Evolutionary conservation across 2,113 vertebrate species (phyloP).

Genomic region (Lontra canadensis): DNA sequence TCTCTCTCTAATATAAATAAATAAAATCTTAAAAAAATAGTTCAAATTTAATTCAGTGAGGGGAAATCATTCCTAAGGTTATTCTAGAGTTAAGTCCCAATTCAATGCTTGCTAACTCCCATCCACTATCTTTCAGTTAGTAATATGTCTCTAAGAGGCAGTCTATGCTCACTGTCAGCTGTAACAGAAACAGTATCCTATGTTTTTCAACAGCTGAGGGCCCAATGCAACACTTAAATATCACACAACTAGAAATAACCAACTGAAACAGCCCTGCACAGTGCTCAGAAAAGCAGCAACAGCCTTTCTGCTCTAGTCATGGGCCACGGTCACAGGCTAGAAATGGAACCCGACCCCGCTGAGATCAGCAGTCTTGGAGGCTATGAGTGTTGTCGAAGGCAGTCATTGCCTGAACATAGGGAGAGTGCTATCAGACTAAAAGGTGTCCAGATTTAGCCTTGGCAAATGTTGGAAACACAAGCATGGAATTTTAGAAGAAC

Average conservation of each 20-base stretch:
- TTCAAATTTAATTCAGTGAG: slow-evolving; percentile 18
- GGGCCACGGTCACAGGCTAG: background rate
- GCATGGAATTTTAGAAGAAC: background rate
- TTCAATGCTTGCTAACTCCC: background rate
- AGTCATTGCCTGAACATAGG: background rate
- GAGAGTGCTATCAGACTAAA: background rate
- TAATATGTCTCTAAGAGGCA: background rate
- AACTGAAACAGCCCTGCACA: background rate
- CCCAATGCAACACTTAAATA: background rate
- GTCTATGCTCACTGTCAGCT: background rate
- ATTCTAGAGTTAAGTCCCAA: background rate
- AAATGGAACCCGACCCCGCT: background rate
- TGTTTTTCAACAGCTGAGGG: slow-evolving; percentile 43
- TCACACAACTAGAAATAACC: slow-evolving; percentile 37
- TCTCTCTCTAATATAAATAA: too few relatives aligned
- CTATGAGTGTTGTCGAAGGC: background rate
- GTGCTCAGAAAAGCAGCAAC: background rate
- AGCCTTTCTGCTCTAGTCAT: background rate
- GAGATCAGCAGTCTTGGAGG: background rate
- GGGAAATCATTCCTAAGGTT: slow-evolving; percentile 2
- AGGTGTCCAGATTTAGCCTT: background rate
- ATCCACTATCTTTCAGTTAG: background rate
- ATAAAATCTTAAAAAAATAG: background rate
- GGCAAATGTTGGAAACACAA: background rate
- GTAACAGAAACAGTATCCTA: slow-evolving; percentile 39